These are phyloP conservation scores for Sitta carolinensis DNA, from an alignment of 2,797 vertebrate genomes.

Conservation along the genomic window DNA sequence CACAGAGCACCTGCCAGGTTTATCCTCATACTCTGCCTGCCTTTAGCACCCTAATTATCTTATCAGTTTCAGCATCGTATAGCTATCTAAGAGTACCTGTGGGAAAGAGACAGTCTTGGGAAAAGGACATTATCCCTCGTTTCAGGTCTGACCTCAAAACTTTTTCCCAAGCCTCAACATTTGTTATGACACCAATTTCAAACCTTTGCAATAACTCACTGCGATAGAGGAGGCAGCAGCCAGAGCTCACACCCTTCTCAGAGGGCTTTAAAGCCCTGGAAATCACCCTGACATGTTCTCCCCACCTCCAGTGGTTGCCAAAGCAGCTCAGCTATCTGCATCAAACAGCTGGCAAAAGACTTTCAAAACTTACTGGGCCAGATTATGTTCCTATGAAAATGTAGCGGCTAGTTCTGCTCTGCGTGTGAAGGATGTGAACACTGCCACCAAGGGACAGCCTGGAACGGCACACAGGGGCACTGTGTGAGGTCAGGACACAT, in stretches of 20 bases:
- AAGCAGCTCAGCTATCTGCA: neutral
- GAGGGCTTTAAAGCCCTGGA: neutral
- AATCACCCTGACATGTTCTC: rapidly evolving
- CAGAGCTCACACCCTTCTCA: neutral
- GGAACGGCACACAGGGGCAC: rapidly evolving
- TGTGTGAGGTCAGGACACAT: rapidly evolving
- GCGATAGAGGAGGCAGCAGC: neutral
- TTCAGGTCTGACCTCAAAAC: constrained; percentile 27
- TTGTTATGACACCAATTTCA: neutral
- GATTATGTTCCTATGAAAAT: neutral
- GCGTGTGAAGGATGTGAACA: neutral
- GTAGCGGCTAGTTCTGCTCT: rapidly evolving
- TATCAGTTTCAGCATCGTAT: neutral
- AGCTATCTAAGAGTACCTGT: constrained; percentile 37
- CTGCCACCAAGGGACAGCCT: rapidly evolving
- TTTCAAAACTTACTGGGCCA: neutral
- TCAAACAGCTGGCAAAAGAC: neutral
- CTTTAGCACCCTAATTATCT: constrained; percentile 20
- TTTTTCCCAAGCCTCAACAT: constrained; percentile 43
- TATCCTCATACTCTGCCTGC: neutral
- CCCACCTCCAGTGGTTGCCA: neutral
- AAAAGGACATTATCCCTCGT: constrained; percentile 3
- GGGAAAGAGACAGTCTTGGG: constrained; percentile 41
- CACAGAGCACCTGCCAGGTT: constrained; percentile 19
- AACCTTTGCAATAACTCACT: neutral